Base-by-base conservation (phyloP, 1,140 invertebrate species). In the Lasioglossum baleicum region DNA sequence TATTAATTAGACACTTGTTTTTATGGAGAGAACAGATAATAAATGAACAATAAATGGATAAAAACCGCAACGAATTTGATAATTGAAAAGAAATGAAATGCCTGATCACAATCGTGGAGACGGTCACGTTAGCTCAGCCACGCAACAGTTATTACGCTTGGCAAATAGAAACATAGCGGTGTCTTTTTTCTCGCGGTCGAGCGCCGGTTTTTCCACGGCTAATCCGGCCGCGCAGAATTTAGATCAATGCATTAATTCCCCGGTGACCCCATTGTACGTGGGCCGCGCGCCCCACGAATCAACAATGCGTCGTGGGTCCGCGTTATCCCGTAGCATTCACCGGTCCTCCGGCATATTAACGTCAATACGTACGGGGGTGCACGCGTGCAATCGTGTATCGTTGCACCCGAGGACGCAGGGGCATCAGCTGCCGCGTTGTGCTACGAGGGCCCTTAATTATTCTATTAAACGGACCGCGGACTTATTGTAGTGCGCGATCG, bases 401-500 rank as follows among this genome's bases (percentile, higher is more conserved):
- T 22, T 31, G 42, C 64, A 2, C 20, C 58, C 63, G 51, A 26
- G 83, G 44, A 75, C 73, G 65, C 40, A 64, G 81, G 81, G 81
- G 91, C 91, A 91, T 92, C 91, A 92, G 91, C 91, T 92, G 91
- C 91, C 83, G 88, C 8, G 6, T 91, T 83, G 88, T 58, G 17
- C 66, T 86, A 88, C 42, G 86, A 92, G 89, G 89, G 88, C 89
- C 91, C 91, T 92, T 93, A 92, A 93, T 93, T 93, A 92, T 93
- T 92, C 92, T 92, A 93, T 93, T 92, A 92, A 93, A 91, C 88
- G 88, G 90, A 82, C 85, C 89, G 89, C 88, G 91, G 88, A 90
- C 88, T 92, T 91, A 92, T 92, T 92, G 91, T 92, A 86, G 88
- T 87, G 86, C 86, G 85, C 77, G 72, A 70, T 56, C 42, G 58